Base-by-base conservation (phyloP, 2,113 vertebrate species). In the Lepisosteus oculatus region DNA sequence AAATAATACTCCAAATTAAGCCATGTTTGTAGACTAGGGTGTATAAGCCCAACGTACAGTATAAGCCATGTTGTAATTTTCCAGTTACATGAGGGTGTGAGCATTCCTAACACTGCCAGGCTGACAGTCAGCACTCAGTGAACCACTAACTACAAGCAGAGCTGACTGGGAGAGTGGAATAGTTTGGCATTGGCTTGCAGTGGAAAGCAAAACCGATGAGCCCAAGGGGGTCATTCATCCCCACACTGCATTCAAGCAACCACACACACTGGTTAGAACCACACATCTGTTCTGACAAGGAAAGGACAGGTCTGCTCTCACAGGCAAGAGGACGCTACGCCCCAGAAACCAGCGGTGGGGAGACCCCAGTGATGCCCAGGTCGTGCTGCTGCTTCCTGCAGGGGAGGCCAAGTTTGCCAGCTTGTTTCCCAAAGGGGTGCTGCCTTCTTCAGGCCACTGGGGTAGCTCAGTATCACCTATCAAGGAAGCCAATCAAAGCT, bases 401-500 rank as follows among this genome's bases (percentile, higher is more conserved):
- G 84, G 81, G 85, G 89, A 91, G 88, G 84, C 88, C 86, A 79
- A 81, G 85, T 85, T 90, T 90, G 84, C 78, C 80, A 69, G 75
- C 76, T 73, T 75, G 69, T 80, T 78, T 82, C 81, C 87, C 59
- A 78, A 3, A 45, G 80, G 82, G 87, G 83, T 86, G 79, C 81
- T 80, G 91, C 86, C 87, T 89, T 93, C 88, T 87, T 90, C 77
- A 85, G 70, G 80, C 84, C 89, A 89, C 91, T 92, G 89, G 75
- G 86, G 85, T 90, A 91, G 86, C 88, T 92, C 88, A 91, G 86
- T 85, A 87, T 93, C 92, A 91, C 90, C 93, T 95, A 95, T 95
- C 94, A 94, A 89, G 84, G 76, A 77, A 82, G 84, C 88, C 85
- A 94, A 93, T 96, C 94, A 91, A 91, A 84, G 89, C 71, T 90